Conservation (phyloP, 2,113 vertebrate genomes). For the Paraplagusia blochii region DNA sequence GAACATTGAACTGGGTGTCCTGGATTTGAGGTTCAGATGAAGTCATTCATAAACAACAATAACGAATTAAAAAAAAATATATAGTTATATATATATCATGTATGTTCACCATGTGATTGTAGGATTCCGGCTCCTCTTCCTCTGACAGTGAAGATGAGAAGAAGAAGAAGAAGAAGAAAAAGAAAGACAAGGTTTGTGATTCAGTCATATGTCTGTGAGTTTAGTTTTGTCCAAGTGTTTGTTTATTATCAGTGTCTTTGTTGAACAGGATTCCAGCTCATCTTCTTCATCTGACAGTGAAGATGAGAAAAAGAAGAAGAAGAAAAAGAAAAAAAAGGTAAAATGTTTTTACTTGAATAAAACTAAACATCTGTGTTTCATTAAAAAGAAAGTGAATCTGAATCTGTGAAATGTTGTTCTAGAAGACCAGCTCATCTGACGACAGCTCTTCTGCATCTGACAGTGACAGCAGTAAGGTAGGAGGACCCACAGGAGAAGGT, state of each 20-base stretch:
- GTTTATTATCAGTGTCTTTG: background rate
- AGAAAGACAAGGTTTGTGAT: slow-evolving; percentile 12
- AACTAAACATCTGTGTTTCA: too few species aligned
- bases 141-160: slow-evolving; percentile 1
- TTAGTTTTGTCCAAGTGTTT: background rate
- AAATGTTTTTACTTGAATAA: background rate
- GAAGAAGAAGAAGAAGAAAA: background rate
- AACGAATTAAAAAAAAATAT: too few species aligned
- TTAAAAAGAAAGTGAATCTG: too few species aligned
- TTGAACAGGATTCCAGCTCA: background rate
- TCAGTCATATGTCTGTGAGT: background rate
- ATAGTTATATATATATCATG: too few species aligned
- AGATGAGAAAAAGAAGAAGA: slow-evolving; percentile 33
- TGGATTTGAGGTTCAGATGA: too few species aligned
- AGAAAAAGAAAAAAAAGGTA: slow-evolving; percentile 31
- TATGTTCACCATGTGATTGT: too few species aligned
- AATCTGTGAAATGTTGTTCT: background rate
- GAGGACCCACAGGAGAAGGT: background rate
- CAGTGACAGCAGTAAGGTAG: slow-evolving; percentile 54
- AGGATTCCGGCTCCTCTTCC: background rate
- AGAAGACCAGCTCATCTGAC: slow-evolving; percentile 44
- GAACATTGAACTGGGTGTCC: too few species aligned
- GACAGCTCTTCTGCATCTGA: slow-evolving; percentile 46
- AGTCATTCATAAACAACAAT: too few species aligned
- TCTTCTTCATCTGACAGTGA: slow-evolving; percentile 1